Conservation (phyloP, 2,797 vertebrate genomes). For the Spinus pinus region DNA sequence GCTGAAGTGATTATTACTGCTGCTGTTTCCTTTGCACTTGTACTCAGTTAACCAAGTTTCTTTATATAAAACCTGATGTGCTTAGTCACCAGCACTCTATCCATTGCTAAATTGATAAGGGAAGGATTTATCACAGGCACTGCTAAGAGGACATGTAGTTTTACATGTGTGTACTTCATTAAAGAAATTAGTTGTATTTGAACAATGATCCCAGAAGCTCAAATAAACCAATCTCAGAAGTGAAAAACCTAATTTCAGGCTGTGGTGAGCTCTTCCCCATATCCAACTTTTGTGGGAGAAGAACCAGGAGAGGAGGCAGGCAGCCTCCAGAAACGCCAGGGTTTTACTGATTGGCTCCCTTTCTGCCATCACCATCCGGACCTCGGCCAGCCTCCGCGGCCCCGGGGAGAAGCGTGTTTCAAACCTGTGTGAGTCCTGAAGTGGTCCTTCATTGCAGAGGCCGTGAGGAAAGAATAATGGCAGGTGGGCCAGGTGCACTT, state of each 20-base stretch:
- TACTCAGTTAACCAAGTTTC: not conserved
- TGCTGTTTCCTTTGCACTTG: not conserved
- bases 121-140: not conserved
- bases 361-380: fast-evolving
- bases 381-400: fast-evolving
- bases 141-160: not conserved
- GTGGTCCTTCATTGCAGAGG: constrained; percentile 98
- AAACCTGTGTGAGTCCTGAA: constrained; percentile 97
- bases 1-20: constrained; percentile 31
- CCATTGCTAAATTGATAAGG: not conserved
- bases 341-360: not conserved
- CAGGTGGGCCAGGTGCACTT: constrained; percentile 95
- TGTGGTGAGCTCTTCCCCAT: not conserved
- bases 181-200: not conserved
- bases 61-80: not conserved
- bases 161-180: not conserved
- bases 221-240: not conserved
- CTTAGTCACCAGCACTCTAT: not conserved
- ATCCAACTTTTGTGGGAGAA: not conserved
- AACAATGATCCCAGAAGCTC: not conserved
- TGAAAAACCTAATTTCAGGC: not conserved
- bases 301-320: not conserved
- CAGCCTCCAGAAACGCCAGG: not conserved
- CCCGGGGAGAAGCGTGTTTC: not conserved
- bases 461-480: constrained; percentile 96